phyloP scores from a whole-genome alignment of 2,797 vertebrate genomes.

The Fringilla coelebs region DNA sequence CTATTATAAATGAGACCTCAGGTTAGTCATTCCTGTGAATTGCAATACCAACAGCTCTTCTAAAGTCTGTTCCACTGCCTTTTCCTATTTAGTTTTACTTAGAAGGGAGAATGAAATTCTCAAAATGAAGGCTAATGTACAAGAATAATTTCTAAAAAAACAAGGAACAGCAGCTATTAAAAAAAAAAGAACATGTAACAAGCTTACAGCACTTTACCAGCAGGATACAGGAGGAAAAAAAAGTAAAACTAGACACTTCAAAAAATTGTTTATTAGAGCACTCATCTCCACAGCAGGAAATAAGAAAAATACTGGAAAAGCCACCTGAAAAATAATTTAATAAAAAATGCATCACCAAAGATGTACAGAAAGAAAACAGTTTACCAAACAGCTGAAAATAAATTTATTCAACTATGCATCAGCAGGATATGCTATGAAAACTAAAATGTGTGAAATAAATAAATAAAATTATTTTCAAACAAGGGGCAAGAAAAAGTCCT shows the following conservation, averaged over 20 bases:
- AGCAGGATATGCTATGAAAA: slow-evolving; percentile 30
- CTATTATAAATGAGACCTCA: background rate
- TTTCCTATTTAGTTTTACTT: background rate
- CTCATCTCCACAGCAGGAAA: slow-evolving; percentile 66
- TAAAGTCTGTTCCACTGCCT: background rate
- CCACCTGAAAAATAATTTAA: slow-evolving; percentile 68
- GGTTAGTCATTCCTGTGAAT: background rate
- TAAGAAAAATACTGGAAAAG: slow-evolving; percentile 54
- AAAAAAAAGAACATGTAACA: slow-evolving; percentile 62
- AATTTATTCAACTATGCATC: slow-evolving; percentile 50
- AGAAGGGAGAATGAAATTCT: background rate
- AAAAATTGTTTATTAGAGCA: slow-evolving; percentile 67
- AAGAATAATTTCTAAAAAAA: background rate
- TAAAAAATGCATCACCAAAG: slow-evolving; percentile 45
- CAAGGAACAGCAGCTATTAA: slow-evolving; percentile 26
- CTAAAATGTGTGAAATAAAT: slow-evolving; percentile 14
- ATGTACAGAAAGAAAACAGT: slow-evolving; percentile 44
- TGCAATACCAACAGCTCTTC: background rate
- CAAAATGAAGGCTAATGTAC: background rate
- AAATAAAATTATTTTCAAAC: background rate
- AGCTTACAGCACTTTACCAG: slow-evolving; percentile 53
- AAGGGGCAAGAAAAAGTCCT: background rate
- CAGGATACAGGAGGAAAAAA: slow-evolving; percentile 26
- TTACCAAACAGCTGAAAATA: slow-evolving; percentile 52
- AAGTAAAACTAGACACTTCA: slow-evolving; percentile 57